Evolutionary conservation across 2,888 invertebrate genomes (phyloP), one percentile per base, ranked within the genome.

Genomic region (Eristalis pertinax): DNA sequence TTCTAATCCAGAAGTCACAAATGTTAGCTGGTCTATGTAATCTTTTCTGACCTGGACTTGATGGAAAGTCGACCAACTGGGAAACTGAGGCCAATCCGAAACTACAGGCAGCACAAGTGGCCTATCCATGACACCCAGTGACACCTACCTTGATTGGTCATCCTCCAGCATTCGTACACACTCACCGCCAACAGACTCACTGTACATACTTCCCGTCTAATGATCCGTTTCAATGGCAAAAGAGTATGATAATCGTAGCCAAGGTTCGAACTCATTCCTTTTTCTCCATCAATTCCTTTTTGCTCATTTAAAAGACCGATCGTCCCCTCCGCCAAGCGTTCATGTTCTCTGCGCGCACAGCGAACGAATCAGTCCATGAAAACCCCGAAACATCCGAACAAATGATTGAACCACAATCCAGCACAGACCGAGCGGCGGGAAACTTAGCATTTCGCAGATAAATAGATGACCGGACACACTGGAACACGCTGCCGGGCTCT

Each of bases 361-460:
- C 19, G 19, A n/a, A 50, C 19, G 24, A 26, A 60, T 15, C 73
- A 80, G 50, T 50, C 19, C 8, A 50, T 19, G 50, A 72, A 80
- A 43, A 50, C 60, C n/a, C 62, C 69, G 19, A 84, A 77, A 74
- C 81, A 76, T 67, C 73, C 77, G 76, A 69, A 77, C 85, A 77
- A 81, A 77, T 85, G 73, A 69, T 74, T 73, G 82, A 82, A 83
- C 78, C 86, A 86, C 83, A 68, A 83, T 78, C 73, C 58, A 24
- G 78, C 41, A 78, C 83, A 86, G 70, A 78, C 83, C 69, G 74
- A 74, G 74, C 74, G 75, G 78, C 78, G 78, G 60, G 64, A 85
- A 81, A 76, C 81, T 72, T 69, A 84, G 72, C 75, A 73, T 67
- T 43, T 65, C 74, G 50, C 72, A 78, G 67, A 78, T 75, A 82